Evolutionary conservation across 2,797 vertebrate species (phyloP), one percentile per base, ranked within the genome.

Genomic region (Echeneis naucrates): DNA sequence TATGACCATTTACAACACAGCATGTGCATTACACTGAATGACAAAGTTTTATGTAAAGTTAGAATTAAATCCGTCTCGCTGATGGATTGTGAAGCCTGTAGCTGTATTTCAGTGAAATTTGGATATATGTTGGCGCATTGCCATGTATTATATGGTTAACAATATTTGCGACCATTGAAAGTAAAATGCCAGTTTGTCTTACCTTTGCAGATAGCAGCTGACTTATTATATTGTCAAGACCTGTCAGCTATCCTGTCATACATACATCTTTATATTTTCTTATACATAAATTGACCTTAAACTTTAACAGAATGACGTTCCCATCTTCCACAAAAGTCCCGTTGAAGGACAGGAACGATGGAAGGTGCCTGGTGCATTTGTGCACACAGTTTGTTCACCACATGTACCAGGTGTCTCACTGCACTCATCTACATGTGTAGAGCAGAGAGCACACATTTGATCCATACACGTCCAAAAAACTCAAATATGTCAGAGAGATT

Each of bases 391-490:
- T 26, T 57, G 8, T 10, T 0, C 1, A 5, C 90, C 92, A 77
- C 92, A 93, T 37, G 88, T 35, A 26, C 51, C 57, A 1, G 76
- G 59, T 0, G 42, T 83, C 68, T 85, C 70, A 3, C 2, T 54
- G 68, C 92, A 93, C 60, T 93, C 92, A 27, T 93, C 75, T 45
- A 89, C 82, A 51, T 93, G 92, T 93, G 74, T 21, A 48, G 33
- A 68, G 40, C 42, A 71, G 37, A 77, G 5, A 55, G n/a, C 8
- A 78, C 3, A 51, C 9, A 40, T 26, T 19, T 45, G 9, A 47
- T 56, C 16, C 33, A 54, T 52, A 53, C 4, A 13, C 8, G n/a
- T 33, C 2, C 10, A 56, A 68, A 21, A 13, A 17, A 8, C 19
- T 19, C 9, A 27, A 14, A 1, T 33, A 27, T 44, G 26, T 19